Conservation (phyloP, 2,888 invertebrate species). For the Athripsodes cinereus region DNA sequence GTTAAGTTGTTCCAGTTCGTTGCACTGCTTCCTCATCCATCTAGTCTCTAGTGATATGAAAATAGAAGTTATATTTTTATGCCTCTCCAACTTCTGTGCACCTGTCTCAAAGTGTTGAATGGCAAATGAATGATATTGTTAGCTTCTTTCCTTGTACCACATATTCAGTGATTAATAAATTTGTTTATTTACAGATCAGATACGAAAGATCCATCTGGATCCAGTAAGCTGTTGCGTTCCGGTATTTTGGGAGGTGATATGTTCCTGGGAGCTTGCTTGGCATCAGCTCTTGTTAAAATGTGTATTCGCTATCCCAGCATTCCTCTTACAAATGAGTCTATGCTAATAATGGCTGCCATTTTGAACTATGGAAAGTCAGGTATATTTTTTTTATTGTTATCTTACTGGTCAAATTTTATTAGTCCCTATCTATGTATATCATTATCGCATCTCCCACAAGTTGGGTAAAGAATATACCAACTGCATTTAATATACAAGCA, state of each 20-base stretch:
- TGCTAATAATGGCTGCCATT: constrained; percentile 83
- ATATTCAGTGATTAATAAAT: too few relatives aligned
- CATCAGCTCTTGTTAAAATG: constrained; percentile 87
- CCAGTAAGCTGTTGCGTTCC: constrained; percentile 58
- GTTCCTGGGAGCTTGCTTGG: constrained; percentile 89
- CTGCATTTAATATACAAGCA: too few relatives aligned
- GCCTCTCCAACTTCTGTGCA: background rate
- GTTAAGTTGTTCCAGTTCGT: too few relatives aligned
- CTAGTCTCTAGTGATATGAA: too few relatives aligned
- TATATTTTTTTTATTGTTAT: constrained; percentile 30
- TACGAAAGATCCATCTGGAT: constrained; percentile 14
- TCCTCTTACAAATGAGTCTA: constrained; percentile 59
- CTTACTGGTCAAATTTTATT: too few relatives aligned
- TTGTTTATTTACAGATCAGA: constrained; percentile 12
- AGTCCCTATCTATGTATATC: background rate
- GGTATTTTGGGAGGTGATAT: constrained; percentile 94
- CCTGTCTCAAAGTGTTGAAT: background rate
- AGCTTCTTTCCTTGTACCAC: too few relatives aligned
- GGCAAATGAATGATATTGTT: background rate
- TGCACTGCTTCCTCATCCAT: too few relatives aligned
- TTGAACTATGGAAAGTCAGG: constrained; percentile 80
- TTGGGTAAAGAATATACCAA: too few relatives aligned
- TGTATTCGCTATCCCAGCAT: constrained; percentile 50
- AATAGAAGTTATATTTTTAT: too few relatives aligned
- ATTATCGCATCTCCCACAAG: too few relatives aligned